phyloP scores from a whole-genome alignment of 2,113 vertebrate species.

The Clinocottus analis region DNA sequence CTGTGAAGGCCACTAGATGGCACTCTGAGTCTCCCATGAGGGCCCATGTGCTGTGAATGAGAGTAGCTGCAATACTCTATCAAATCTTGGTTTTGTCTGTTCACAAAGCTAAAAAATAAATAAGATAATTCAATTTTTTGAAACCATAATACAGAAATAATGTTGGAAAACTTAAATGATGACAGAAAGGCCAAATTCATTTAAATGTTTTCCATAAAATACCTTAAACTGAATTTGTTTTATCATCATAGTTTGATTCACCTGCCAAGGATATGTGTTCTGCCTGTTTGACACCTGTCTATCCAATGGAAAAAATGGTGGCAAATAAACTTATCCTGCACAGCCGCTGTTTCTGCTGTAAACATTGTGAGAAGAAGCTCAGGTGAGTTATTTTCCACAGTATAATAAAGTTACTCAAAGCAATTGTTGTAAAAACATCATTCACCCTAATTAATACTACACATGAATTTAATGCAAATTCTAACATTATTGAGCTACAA shows the following conservation, averaged over 20 bases:
- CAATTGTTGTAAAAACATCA: not conserved
- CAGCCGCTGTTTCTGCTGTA: conserved; percentile 87
- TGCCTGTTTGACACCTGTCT: conserved; percentile 84
- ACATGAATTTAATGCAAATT: not conserved
- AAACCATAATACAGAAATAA: not conserved
- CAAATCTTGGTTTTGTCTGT: not conserved
- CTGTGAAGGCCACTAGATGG: not conserved
- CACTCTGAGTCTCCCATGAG: no score
- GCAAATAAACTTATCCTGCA: conserved; percentile 83
- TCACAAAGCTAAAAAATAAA: not conserved
- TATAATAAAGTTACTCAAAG: not conserved
- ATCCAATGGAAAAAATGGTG: conserved; percentile 83
- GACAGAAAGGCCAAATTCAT: not conserved
- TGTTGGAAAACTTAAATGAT: not conserved
- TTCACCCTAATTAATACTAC: not conserved
- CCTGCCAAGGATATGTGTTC: conserved; percentile 83
- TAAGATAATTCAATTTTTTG: not conserved
- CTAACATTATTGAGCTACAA: not conserved
- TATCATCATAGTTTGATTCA: conserved; percentile 75
- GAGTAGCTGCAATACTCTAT: not conserved
- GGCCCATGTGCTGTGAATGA: not conserved
- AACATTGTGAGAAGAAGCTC: conserved; percentile 86
- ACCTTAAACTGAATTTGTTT: conserved; percentile 39
- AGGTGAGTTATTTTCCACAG: conserved; percentile 82
- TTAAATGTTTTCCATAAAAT: not conserved